Conservation (phyloP, 2,888 invertebrate species). For the Dorcus parallelipipedus region DNA sequence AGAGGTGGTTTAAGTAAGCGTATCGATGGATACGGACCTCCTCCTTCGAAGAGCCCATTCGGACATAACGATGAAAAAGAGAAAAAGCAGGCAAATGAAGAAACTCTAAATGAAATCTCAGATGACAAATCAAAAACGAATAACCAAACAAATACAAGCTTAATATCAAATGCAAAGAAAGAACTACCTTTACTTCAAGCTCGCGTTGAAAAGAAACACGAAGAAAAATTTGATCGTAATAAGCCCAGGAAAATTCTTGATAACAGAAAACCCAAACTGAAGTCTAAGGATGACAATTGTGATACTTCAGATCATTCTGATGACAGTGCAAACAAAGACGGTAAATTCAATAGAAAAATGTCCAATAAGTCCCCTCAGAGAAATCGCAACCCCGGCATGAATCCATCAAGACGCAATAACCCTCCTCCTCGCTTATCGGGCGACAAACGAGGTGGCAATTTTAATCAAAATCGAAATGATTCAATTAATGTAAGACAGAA, state of each 20-base stretch:
- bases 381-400: conserved; percentile 2
- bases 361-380: conserved; percentile 8
- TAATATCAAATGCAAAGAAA: conserved; percentile 16
- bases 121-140: conserved; percentile 25
- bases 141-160: conserved; percentile 16
- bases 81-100: conserved; percentile 35
- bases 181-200: conserved; percentile 14
- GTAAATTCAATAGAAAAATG: not conserved
- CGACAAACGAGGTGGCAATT: conserved; percentile 35
- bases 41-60: conserved; percentile 75
- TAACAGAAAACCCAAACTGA: conserved; percentile 13
- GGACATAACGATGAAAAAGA: conserved; percentile 48
- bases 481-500: conserved; percentile 36
- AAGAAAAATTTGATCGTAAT: conserved; percentile 14
- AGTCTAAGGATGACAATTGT: conserved; percentile 65
- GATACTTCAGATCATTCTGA: conserved; percentile 78
- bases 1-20: conserved; percentile 58
- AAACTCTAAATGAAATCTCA: conserved; percentile 56
- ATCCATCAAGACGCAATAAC: conserved; percentile 25
- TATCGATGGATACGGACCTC: conserved; percentile 76
- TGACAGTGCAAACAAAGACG: conserved; percentile 8
- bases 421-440: conserved; percentile 32
- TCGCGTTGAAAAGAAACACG: conserved; percentile 16
- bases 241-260: conserved; percentile 12
- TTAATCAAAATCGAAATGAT: conserved; percentile 23